Evolutionary conservation across 1,140 invertebrate genomes (phyloP).

Genomic region (Cyrtorhinus lividipennis): DNA sequence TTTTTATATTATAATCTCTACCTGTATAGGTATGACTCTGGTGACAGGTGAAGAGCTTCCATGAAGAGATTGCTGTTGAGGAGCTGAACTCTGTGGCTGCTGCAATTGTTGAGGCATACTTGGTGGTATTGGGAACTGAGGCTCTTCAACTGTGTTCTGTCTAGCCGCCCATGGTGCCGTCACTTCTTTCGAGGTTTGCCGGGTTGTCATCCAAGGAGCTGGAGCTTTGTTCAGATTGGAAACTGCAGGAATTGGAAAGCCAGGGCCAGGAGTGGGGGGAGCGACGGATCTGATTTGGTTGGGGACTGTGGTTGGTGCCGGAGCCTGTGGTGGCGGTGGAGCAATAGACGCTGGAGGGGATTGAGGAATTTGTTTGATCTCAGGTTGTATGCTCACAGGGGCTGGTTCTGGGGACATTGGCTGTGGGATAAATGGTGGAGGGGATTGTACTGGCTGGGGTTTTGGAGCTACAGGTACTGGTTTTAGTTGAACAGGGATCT

Average conservation of each 20-base stretch:
- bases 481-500: not conserved
- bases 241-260: constrained; percentile 21
- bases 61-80: constrained; percentile 21
- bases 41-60: constrained; percentile 13
- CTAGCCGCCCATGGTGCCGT: constrained; percentile 21
- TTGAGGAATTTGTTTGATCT: not conserved
- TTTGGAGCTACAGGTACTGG: not conserved
- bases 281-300: not conserved
- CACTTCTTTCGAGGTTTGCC: constrained; percentile 18
- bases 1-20: constrained; percentile 7
- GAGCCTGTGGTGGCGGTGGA: constrained; percentile 4
- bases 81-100: constrained; percentile 27
- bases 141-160: constrained; percentile 31
- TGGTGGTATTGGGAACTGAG: too few relatives aligned
- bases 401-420: not conserved
- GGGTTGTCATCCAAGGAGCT: constrained; percentile 41
- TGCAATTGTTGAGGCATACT: not conserved
- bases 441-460: not conserved
- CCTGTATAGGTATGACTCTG: constrained; percentile 26
- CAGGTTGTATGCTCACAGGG: not conserved
- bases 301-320: not conserved
- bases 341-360: constrained; percentile 14
- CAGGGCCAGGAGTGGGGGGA: not conserved
- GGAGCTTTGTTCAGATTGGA: constrained; percentile 34
- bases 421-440: constrained; percentile 4